These are phyloP conservation scores for Monopterus albus DNA, from an alignment of 2,113 vertebrate genomes.

Conservation along the genomic window DNA sequence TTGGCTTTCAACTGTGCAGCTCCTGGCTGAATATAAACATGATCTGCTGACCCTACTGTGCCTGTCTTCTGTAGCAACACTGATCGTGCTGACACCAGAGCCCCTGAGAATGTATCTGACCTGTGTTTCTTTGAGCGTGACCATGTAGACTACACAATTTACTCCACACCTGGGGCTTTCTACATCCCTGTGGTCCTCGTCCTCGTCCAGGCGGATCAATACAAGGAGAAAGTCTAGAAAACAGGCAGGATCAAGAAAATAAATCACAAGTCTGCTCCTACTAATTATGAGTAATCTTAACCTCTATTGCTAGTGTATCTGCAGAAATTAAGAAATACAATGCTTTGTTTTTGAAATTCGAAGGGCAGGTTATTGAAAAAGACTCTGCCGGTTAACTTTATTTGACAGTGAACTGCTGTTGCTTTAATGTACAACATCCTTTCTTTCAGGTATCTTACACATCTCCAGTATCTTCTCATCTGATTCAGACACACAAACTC, in stretches of 20 bases:
- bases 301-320: slow-evolving; percentile 52
- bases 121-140: slow-evolving; percentile 80
- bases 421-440: not conserved
- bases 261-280: slow-evolving; percentile 9
- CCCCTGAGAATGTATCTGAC: slow-evolving; percentile 5
- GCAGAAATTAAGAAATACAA: slow-evolving; percentile 78
- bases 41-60: slow-evolving; percentile 76
- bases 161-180: slow-evolving; percentile 79
- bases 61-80: slow-evolving; percentile 47
- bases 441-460: not conserved
- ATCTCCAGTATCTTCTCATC: not conserved
- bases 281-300: slow-evolving; percentile 82
- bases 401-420: not conserved
- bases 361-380: slow-evolving; percentile 59
- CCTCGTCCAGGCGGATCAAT: not conserved
- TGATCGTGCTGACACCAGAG: not conserved
- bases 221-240: not conserved
- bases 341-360: slow-evolving; percentile 66
- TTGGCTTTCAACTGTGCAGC: slow-evolving; percentile 84
- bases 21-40: slow-evolving; percentile 82
- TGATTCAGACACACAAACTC: not conserved
- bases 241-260: not conserved
- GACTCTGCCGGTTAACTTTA: not conserved
- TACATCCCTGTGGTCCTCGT: slow-evolving; percentile 79
- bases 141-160: slow-evolving; percentile 65